Evolutionary conservation across 2,797 vertebrate species (phyloP).

Genomic region (Rhincodon typus): DNA sequence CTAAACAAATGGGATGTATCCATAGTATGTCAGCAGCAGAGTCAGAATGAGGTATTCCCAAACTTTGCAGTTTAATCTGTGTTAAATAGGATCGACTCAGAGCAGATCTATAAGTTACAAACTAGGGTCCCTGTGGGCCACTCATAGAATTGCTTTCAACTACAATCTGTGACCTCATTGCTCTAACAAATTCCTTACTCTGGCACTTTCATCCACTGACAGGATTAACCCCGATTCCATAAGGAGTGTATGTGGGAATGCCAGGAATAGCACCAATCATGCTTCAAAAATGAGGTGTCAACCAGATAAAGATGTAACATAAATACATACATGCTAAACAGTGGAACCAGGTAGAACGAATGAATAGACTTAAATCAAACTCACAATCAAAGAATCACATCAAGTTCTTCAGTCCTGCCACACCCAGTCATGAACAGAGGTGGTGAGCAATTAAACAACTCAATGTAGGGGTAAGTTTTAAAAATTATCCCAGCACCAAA

Average conservation of each 20-base stretch:
- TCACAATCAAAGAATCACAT: neutral
- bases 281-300: neutral
- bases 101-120: neutral
- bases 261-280: neutral
- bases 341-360: neutral
- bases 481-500: neutral
- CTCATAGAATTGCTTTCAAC: neutral
- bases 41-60: neutral
- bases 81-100: neutral
- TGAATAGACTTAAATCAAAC: neutral
- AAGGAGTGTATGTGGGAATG: neutral
- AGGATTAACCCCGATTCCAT: neutral
- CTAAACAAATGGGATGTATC: neutral
- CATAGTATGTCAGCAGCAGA: neutral
- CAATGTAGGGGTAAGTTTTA: neutral
- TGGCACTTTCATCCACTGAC: too few species aligned
- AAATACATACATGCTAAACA: neutral
- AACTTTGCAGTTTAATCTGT: neutral
- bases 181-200: too few species aligned
- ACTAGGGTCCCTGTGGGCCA: neutral
- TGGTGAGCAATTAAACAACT: neutral
- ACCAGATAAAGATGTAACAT: neutral
- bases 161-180: neutral
- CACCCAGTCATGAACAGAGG: neutral
- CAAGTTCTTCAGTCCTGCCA: too few species aligned